A percentile compares a stretch with the other conserved stretches of the same genome.
phyloP scores from a whole-genome alignment of 2,888 invertebrate species.

The Elysia crispata region DNA sequence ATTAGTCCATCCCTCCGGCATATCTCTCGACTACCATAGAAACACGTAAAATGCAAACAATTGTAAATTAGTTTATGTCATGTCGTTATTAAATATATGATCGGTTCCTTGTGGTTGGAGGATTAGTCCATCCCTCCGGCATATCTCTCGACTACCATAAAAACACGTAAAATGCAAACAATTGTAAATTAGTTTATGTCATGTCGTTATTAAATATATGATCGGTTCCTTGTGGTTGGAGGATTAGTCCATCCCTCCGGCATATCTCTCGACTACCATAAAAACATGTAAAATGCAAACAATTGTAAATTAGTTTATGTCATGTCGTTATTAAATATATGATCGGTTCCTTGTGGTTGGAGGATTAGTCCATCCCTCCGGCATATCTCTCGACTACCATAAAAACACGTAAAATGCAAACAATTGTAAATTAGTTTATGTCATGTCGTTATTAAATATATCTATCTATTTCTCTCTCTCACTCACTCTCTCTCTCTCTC shows the following conservation, averaged over 20 bases:
- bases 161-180: constrained; percentile 12
- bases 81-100: background rate
- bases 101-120: background rate
- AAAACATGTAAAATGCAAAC: constrained; percentile 13
- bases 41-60: constrained; percentile 14
- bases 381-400: constrained; percentile 32
- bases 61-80: background rate
- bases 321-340: background rate
- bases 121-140: constrained; percentile 34
- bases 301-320: background rate
- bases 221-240: constrained; percentile 1
- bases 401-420: constrained; percentile 18
- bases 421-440: background rate
- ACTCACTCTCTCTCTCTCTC: too few relatives aligned
- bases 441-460: background rate
- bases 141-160: constrained; percentile 33
- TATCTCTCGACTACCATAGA: constrained; percentile 33
- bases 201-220: background rate
- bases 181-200: background rate
- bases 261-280: constrained; percentile 32
- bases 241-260: constrained; percentile 37
- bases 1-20: constrained; percentile 31
- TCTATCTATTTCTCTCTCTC: too few relatives aligned
- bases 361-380: constrained; percentile 35
- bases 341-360: constrained; percentile 12